phyloP scores from a whole-genome alignment of 2,797 vertebrate genomes.

The Schizopygopsis pylzovi region DNA sequence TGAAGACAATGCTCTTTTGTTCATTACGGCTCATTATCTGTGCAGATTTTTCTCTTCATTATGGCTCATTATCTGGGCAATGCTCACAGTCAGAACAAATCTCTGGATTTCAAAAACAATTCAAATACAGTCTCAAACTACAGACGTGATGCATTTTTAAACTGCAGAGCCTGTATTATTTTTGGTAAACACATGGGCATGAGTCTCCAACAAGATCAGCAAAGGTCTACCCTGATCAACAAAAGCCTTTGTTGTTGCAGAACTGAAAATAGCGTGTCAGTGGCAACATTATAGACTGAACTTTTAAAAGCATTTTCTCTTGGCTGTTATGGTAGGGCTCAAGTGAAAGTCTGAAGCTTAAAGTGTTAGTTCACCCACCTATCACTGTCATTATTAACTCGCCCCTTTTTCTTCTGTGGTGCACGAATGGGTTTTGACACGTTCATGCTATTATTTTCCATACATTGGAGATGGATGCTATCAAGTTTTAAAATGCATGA shows the following conservation, averaged over 20 bases:
- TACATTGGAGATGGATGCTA: not conserved
- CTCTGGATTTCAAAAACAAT: conserved; percentile 24
- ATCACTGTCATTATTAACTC: conserved; percentile 36
- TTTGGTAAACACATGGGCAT: conserved; percentile 10
- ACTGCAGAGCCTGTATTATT: not conserved
- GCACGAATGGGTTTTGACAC: not conserved
- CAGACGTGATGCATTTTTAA: conserved; percentile 6
- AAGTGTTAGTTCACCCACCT: conserved; percentile 37
- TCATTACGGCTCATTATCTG: conserved; percentile 44
- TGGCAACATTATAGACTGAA: conserved; percentile 6
- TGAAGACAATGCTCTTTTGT: conserved; percentile 29
- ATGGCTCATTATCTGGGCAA: conserved; percentile 37
- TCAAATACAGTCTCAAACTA: conserved; percentile 2
- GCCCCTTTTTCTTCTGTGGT: not conserved
- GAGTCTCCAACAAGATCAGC: conserved; percentile 33
- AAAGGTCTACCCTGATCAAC: conserved; percentile 33
- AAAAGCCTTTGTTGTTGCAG: conserved; percentile 32
- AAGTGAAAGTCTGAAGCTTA: conserved; percentile 23
- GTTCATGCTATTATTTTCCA: not conserved
- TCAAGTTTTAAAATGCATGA: not conserved
- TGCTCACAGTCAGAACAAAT: conserved; percentile 27
- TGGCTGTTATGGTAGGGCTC: not conserved
- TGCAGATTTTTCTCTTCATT: conserved; percentile 25
- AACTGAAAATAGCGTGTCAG: conserved; percentile 29
- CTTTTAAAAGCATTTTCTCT: conserved; percentile 26